Base-by-base conservation (phyloP, 2,113 vertebrate species). In the Xiphophorus hellerii region DNA sequence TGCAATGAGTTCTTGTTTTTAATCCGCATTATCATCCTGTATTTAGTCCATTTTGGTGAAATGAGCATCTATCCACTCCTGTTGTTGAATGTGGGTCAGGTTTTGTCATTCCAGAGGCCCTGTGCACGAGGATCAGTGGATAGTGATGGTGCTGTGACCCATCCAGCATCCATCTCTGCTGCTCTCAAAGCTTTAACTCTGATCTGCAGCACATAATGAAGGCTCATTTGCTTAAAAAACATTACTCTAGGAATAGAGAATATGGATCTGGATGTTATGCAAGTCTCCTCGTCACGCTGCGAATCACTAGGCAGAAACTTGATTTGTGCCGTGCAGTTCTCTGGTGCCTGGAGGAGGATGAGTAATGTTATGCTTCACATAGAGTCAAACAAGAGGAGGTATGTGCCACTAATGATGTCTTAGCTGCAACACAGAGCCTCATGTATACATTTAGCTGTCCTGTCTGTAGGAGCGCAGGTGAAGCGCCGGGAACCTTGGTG, bases 51-150 rank as follows among this genome's bases (percentile, higher is more conserved):
- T 37, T 64, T 48, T 17, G 14, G 44, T 17, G 17, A 17, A 20
- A 48, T 58, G 22, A 58, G 22, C 51, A 58, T 58, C 22, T 5
- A 58, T 17, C 25, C 20, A 58, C 62, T 71, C 14, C 1, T 67
- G 48, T 85, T 12, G n/a, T 48, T 62, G 78, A 84, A 92, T 90
- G 78, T 92, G 84, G 91, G 91, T 93, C 92, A 93, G 69, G 66
- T 80, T 28, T 58, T 73, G 66, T 61, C 66, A 66, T 74, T 82
- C 66, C 48, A 0, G 54, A 74, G 80, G 81, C 69, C n/a, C 29
- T 42, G 44, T 48, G 42, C 48, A n/a, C 69, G 27, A 51, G 44
- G 60, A 73, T 80, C 51, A 63, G 69, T 72, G 76, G 69, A 71
- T 44, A 62, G 61, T 48, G 73, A 72, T 74, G 48, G 82, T 81